Percentiles rank a stretch among this genome's conserved stretches.
Evolutionary conservation across 2,797 vertebrate genomes (phyloP).

Genomic region (Sebastes elongatus): DNA sequence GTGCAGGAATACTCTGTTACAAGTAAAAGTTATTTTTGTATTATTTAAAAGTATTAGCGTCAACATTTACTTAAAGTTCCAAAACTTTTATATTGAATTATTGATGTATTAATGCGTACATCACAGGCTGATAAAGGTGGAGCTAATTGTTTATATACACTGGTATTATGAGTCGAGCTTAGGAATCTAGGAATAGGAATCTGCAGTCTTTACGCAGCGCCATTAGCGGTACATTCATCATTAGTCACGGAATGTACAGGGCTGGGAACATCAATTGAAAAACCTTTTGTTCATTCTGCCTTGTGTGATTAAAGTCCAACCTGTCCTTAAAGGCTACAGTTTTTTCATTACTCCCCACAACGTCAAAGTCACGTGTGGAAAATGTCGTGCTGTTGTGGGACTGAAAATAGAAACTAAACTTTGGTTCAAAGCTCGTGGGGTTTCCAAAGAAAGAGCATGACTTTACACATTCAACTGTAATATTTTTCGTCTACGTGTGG

Average conservation of each 20-base stretch:
- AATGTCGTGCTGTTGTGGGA: not conserved
- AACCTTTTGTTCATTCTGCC: not conserved
- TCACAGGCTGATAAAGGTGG: not conserved
- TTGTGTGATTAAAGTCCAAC: not conserved
- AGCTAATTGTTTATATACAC: not conserved
- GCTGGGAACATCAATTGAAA: not conserved
- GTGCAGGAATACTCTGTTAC: too few relatives aligned
- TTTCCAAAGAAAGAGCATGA: not conserved
- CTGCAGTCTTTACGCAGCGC: not conserved
- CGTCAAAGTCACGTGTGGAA: not conserved
- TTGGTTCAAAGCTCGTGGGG: not conserved
- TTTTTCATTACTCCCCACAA: not conserved
- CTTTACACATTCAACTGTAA: not conserved
- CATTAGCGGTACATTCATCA: not conserved
- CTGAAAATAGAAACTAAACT: not conserved
- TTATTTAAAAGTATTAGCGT: too few relatives aligned
- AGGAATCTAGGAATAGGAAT: not conserved
- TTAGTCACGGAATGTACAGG: not conserved
- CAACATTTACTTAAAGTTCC: not conserved
- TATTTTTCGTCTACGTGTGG: not conserved
- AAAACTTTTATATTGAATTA: not conserved
- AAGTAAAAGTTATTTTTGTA: too few relatives aligned
- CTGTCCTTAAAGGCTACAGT: not conserved
- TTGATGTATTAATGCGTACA: not conserved
- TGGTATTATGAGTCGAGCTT: not conserved